These are phyloP conservation scores for Chrysemys picta DNA, from an alignment of 2,113 vertebrate genomes.

Conservation along the genomic window DNA sequence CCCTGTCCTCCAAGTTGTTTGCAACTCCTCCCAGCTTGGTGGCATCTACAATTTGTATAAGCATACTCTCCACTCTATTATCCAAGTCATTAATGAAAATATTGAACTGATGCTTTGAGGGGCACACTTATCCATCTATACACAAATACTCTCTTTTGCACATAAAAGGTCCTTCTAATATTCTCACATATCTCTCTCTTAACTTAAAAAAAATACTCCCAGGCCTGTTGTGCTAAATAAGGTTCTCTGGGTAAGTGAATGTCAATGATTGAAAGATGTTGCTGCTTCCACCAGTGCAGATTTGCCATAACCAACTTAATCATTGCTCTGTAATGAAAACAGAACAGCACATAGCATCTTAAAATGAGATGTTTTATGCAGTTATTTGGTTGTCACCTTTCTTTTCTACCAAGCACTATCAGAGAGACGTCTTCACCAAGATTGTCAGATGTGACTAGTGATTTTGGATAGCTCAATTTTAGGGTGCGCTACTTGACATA, in stretches of 20 bases:
- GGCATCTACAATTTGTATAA: too few relatives aligned
- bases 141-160: background rate
- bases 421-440: too few relatives aligned
- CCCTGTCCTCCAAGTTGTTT: too few relatives aligned
- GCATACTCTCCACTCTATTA: too few relatives aligned
- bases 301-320: background rate
- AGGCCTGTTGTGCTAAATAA: background rate
- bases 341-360: background rate
- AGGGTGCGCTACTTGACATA: fast-evolving
- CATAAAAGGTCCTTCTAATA: background rate
- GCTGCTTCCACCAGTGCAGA: background rate
- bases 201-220: background rate
- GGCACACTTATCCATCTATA: background rate
- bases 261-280: background rate
- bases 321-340: background rate
- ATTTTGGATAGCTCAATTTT: background rate
- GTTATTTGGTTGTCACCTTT: background rate
- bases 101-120: background rate
- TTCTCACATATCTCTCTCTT: background rate
- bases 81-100: too few relatives aligned
- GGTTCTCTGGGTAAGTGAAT: background rate
- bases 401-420: background rate
- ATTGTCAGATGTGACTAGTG: too few relatives aligned
- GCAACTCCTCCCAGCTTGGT: too few relatives aligned
- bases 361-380: fast-evolving